phyloP scores from a whole-genome alignment of 2,797 vertebrate species.

The Eulemur coronatus region DNA sequence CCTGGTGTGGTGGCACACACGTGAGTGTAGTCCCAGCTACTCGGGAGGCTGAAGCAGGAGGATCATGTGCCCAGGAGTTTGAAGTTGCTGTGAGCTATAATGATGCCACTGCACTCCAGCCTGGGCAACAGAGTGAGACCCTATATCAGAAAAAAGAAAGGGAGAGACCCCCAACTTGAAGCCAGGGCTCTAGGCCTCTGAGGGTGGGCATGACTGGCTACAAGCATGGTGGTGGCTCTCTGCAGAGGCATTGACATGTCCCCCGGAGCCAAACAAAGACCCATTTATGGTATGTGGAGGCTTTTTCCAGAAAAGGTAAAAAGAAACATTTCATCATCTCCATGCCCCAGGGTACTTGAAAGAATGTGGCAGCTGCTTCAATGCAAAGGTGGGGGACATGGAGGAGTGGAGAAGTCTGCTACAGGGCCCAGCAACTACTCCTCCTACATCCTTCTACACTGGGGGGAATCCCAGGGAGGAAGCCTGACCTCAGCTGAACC shows the following conservation, averaged over 20 bases:
- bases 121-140: neutral
- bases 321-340: constrained; percentile 34
- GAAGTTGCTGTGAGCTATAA: neutral
- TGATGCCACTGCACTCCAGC: neutral
- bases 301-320: constrained; percentile 39
- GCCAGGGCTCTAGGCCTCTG: neutral
- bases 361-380: neutral
- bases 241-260: neutral
- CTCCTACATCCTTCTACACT: neutral
- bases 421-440: neutral
- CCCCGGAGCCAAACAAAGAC: constrained; percentile 1
- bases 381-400: neutral
- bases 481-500: neutral
- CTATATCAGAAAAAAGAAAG: neutral
- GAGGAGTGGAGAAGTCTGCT: neutral
- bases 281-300: neutral
- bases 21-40: too few species aligned
- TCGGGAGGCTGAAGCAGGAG: neutral
- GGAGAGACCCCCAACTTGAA: neutral
- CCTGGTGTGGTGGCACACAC: neutral
- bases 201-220: neutral
- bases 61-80: neutral
- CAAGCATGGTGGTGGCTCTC: neutral
- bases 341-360: neutral
- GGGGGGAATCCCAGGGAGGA: neutral